phyloP scores from a whole-genome alignment of 2,888 invertebrate genomes.

The Caenorhabditis wallacei region DNA sequence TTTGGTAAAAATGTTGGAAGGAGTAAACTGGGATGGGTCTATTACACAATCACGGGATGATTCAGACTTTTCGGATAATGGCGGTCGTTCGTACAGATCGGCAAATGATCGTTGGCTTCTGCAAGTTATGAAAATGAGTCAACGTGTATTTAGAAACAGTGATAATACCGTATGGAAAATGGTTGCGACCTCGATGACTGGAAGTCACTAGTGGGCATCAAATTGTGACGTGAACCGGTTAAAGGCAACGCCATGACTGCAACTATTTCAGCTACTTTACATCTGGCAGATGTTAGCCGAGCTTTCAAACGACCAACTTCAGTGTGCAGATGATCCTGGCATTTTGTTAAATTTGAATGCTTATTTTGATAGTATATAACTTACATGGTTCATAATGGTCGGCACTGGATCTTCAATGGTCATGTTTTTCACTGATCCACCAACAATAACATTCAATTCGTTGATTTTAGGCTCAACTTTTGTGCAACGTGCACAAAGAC shows the following conservation, averaged over 20 bases:
- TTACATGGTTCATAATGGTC: conserved; percentile 44
- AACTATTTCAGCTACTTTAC: conserved; percentile 65
- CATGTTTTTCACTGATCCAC: conserved; percentile 52
- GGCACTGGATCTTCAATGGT: conserved; percentile 62
- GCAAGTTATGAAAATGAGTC: conserved; percentile 29
- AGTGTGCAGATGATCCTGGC: conserved; percentile 48
- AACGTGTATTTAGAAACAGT: background rate
- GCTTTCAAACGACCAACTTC: conserved; percentile 61
- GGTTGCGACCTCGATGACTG: conserved; percentile 41
- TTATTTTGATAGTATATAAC: too few species aligned
- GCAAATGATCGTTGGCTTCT: conserved; percentile 67
- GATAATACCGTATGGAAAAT: conserved; percentile 40
- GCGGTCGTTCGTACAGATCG: conserved; percentile 63
- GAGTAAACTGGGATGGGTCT: conserved; percentile 62
- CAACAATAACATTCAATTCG: conserved; percentile 52
- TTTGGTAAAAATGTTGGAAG: conserved; percentile 53
- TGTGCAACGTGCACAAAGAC: conserved; percentile 37
- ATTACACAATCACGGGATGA: conserved; percentile 53
- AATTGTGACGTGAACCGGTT: conserved; percentile 37
- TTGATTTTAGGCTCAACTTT: conserved; percentile 58
- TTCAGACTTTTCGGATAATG: conserved; percentile 63
- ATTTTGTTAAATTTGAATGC: background rate
- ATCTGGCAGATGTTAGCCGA: conserved; percentile 53
- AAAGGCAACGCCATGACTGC: conserved; percentile 61
- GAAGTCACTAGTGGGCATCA: conserved; percentile 46